Percentiles rank a stretch among this genome's conserved stretches.
phyloP scores from a whole-genome alignment of 2,888 invertebrate genomes.

The Plutella xylostella region DNA sequence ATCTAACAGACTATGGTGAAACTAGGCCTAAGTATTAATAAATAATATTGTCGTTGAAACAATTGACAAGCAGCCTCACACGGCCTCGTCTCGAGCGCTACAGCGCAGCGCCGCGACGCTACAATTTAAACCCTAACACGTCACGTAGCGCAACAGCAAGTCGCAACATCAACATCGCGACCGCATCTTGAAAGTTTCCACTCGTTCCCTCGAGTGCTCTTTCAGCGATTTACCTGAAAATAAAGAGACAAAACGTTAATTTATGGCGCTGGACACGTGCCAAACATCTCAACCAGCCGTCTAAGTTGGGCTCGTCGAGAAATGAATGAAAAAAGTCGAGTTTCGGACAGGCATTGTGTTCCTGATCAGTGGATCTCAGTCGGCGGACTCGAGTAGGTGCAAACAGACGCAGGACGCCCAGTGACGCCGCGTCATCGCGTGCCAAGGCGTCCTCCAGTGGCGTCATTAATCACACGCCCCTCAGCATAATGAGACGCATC shows the following conservation, averaged over 20 bases:
- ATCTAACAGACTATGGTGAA: too few species aligned
- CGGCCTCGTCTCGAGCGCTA: too few species aligned
- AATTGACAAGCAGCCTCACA: too few species aligned
- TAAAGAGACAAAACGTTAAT: conserved; percentile 62
- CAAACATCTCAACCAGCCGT: conserved; percentile 64
- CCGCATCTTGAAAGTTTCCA: conserved; percentile 35
- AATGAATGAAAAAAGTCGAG: conserved; percentile 57
- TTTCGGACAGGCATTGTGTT: conserved; percentile 38
- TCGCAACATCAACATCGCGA: conserved; percentile 21
- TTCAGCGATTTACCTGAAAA: conserved; percentile 66
- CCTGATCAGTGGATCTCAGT: conserved; percentile 46
- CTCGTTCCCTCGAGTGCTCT: conserved; percentile 38
- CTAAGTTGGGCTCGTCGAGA: conserved; percentile 55
- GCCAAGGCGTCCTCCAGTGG: conserved; percentile 63
- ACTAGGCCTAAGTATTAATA: too few species aligned
- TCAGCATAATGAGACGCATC: conserved; percentile 61
- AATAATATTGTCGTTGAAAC: too few species aligned
- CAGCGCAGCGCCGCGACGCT: background rate
- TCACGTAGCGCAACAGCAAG: conserved; percentile 19
- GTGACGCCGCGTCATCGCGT: conserved; percentile 58
- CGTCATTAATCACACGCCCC: conserved; percentile 62
- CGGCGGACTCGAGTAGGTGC: conserved; percentile 58
- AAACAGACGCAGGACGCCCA: conserved; percentile 46
- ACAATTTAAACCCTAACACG: conserved; percentile 15
- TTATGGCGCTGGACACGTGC: conserved; percentile 56